These are phyloP conservation scores for Ailurus styani DNA, from an alignment of 2,113 vertebrate species.

Conservation along the genomic window DNA sequence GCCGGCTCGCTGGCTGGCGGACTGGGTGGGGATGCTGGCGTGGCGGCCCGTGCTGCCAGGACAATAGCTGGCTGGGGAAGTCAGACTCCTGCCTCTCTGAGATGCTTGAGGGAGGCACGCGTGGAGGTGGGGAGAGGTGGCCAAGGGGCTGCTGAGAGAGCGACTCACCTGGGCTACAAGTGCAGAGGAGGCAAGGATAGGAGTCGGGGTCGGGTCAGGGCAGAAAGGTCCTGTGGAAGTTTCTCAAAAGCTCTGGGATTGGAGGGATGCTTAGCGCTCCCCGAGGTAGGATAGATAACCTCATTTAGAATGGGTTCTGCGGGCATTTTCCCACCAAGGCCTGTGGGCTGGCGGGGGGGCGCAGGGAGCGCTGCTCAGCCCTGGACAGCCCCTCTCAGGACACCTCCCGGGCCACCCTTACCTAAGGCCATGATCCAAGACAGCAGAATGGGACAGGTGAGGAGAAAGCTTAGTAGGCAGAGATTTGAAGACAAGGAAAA, in stretches of 20 bases:
- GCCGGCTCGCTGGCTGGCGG: not conserved
- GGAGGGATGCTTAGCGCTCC: not conserved
- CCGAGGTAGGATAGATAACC: not conserved
- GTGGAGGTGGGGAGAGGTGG: constrained; percentile 1
- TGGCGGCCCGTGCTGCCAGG: not conserved
- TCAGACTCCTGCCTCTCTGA: constrained; percentile 28
- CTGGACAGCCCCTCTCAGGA: not conserved
- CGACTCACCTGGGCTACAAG: not conserved
- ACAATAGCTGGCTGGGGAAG: constrained; percentile 55
- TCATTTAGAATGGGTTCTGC: constrained; percentile 27
- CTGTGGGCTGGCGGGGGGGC: not conserved
- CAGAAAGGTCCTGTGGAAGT: constrained; percentile 8
- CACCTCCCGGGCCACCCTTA: not conserved
- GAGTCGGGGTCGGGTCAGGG: not conserved
- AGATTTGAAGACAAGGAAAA: not conserved
- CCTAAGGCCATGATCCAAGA: not conserved
- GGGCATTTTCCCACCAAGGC: not conserved
- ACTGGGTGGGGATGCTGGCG: constrained; percentile 31
- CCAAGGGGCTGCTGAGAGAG: not conserved
- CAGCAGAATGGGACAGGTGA: not conserved
- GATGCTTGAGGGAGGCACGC: constrained; percentile 19
- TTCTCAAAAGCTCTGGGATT: constrained; percentile 31
- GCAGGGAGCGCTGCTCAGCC: not conserved
- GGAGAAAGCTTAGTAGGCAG: not conserved
- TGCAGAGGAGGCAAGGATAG: not conserved